Conservation (phyloP, 2,797 vertebrate species). For the Loris lydekkerianus region DNA sequence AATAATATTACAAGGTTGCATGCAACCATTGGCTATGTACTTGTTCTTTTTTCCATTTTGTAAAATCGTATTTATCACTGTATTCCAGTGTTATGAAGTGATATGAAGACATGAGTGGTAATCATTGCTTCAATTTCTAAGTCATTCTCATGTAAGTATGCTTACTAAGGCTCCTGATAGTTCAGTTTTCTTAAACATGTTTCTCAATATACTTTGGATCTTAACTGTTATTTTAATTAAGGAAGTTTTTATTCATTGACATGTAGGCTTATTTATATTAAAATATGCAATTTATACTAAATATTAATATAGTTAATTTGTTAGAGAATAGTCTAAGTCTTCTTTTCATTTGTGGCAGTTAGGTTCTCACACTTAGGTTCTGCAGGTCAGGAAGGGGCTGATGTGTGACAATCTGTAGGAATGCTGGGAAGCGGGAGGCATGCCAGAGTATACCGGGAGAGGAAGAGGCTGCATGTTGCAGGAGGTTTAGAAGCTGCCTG, state of each 20-base stretch:
- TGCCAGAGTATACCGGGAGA: too few species aligned
- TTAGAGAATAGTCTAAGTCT: not conserved
- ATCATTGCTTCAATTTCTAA: not conserved
- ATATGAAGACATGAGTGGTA: not conserved
- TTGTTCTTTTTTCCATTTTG: not conserved
- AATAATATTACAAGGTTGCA: not conserved
- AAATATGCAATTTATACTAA: not conserved
- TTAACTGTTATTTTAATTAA: not conserved
- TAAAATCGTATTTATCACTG: not conserved
- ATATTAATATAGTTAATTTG: not conserved
- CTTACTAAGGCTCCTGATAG: not conserved
- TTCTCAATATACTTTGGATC: not conserved
- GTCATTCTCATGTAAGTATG: not conserved
- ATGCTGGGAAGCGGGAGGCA: too few species aligned
- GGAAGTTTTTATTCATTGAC: not conserved
- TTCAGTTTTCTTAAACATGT: not conserved
- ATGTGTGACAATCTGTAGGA: rapidly evolving
- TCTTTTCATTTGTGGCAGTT: rapidly evolving
- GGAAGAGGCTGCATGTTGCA: rapidly evolving
- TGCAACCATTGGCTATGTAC: rapidly evolving
- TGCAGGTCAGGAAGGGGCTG: not conserved
- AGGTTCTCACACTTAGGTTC: not conserved
- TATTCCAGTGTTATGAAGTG: not conserved
- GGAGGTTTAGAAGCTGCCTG: not conserved
- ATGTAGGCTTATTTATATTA: not conserved